phyloP scores from a whole-genome alignment of 2,888 invertebrate genomes.

The Tholera decimalis region DNA sequence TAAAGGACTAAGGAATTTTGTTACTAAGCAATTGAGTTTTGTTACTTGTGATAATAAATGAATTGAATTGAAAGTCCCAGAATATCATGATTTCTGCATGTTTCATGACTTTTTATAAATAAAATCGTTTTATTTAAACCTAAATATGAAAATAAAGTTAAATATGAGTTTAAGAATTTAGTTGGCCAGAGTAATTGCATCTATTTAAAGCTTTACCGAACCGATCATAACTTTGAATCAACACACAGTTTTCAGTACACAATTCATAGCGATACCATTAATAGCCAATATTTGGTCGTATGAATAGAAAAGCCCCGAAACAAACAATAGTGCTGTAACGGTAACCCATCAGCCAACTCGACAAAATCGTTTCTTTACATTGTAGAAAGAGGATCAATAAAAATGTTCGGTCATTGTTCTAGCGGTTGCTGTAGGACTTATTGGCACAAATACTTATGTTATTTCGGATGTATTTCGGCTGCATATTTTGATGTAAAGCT shows the following conservation, averaged over 20 bases:
- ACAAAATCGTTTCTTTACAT: conserved; percentile 20
- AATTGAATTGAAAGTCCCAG: too few relatives aligned
- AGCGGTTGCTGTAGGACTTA: background rate
- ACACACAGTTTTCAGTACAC: background rate
- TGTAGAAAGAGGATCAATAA: conserved; percentile 12
- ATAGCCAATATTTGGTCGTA: conserved; percentile 18
- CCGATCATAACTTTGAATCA: background rate
- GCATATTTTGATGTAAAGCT: background rate
- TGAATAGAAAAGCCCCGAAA: conserved; percentile 20
- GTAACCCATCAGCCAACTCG: background rate
- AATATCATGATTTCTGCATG: too few relatives aligned
- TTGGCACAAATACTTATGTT: background rate
- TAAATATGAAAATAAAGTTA: too few relatives aligned
- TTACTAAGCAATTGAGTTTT: too few relatives aligned
- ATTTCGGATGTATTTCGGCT: too few relatives aligned
- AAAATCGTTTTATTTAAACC: too few relatives aligned
- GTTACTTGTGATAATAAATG: too few relatives aligned
- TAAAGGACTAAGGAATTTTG: too few relatives aligned
- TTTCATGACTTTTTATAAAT: too few relatives aligned
- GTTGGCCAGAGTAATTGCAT: too few relatives aligned
- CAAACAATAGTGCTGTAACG: conserved; percentile 18
- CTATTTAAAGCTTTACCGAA: too few relatives aligned
- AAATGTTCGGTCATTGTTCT: background rate
- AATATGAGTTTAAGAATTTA: too few relatives aligned
- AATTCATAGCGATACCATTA: background rate